A percentile compares a stretch with the other conserved stretches of the same genome.
Evolutionary conservation across 2,797 vertebrate species (phyloP).

Genomic region (Danio tinwini): DNA sequence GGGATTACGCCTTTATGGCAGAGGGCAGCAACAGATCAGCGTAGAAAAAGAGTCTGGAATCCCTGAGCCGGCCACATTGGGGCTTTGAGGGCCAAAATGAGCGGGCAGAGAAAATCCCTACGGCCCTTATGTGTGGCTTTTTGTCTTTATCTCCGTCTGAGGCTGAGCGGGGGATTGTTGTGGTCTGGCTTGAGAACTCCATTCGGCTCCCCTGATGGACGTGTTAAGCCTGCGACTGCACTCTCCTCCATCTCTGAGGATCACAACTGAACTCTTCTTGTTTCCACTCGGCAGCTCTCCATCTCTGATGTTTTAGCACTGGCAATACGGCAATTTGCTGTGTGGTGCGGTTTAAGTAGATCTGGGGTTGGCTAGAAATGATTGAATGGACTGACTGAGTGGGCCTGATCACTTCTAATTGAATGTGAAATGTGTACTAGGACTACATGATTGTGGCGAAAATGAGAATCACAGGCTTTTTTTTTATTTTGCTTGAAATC

Average conservation of each 20-base stretch:
- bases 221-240: constrained; percentile 55
- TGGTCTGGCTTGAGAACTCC: constrained; percentile 53
- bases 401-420: too few species aligned
- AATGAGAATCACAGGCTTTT: too few species aligned
- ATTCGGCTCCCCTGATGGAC: constrained; percentile 52
- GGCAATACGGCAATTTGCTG: neutral
- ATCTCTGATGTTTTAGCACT: neutral
- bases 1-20: constrained; percentile 67
- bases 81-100: constrained; percentile 62
- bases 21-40: constrained; percentile 62
- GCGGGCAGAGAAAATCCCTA: constrained; percentile 62
- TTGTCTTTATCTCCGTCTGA: constrained; percentile 49
- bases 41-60: constrained; percentile 49
- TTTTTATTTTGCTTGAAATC: too few species aligned
- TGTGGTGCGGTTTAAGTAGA: neutral
- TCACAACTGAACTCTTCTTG: constrained; percentile 27
- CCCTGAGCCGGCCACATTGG: constrained; percentile 51
- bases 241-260: constrained; percentile 47
- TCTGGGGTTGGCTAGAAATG: neutral
- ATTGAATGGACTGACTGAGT: too few species aligned
- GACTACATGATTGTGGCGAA: too few species aligned
- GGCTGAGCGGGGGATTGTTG: constrained; percentile 48
- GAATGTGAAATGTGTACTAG: too few species aligned
- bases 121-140: constrained; percentile 51
- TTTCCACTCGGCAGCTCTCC: constrained; percentile 32